phyloP scores from a whole-genome alignment of 2,797 vertebrate species.

The Pseudotriccus pelzelni region DNA sequence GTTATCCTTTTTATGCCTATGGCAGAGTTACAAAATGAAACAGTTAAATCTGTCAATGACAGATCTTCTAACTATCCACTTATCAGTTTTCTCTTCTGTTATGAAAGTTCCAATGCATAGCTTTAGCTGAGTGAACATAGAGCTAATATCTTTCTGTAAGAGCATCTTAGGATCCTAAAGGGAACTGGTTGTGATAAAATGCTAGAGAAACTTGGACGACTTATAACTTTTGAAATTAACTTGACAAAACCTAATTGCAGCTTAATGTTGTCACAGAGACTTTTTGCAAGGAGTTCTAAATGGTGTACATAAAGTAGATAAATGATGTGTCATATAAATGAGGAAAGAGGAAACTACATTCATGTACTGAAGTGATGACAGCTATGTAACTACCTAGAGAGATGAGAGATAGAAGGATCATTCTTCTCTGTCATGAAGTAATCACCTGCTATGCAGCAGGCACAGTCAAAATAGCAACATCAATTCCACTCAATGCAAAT shows the following conservation, averaged over 20 bases:
- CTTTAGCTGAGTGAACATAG: background rate
- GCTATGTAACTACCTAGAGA: conserved; percentile 20
- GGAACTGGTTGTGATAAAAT: background rate
- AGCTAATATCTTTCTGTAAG: background rate
- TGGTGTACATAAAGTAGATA: background rate
- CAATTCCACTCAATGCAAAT: conserved; percentile 29
- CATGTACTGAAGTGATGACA: conserved; percentile 25
- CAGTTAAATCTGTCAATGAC: background rate
- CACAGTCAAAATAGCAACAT: conserved; percentile 3
- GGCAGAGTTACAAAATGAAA: background rate
- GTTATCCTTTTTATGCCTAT: background rate
- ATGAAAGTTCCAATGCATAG: background rate
- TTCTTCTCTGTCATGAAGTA: conserved; percentile 41
- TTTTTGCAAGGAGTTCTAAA: background rate
- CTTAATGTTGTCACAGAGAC: background rate
- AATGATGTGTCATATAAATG: conserved; percentile 17
- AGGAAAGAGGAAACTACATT: conserved; percentile 12
- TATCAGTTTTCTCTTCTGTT: background rate
- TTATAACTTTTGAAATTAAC: conserved; percentile 28
- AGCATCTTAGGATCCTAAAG: background rate
- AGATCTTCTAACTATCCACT: background rate
- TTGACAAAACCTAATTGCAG: conserved; percentile 17
- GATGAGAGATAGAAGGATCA: conserved; percentile 13
- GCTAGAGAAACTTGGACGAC: background rate
- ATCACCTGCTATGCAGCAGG: background rate